Evolutionary conservation across 2,113 vertebrate genomes (phyloP).

Genomic region (Lota lota): DNA sequence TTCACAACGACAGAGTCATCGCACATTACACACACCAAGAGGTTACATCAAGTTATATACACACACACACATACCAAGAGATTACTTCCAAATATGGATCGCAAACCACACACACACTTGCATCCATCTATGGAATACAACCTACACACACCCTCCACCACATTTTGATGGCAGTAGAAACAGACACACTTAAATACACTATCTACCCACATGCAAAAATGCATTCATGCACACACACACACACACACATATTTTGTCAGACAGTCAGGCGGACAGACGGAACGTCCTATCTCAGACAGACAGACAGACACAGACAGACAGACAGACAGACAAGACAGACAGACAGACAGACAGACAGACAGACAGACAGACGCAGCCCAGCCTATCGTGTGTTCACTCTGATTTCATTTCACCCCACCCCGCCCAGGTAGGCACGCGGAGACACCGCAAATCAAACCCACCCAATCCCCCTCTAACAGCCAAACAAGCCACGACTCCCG

Average conservation of each 20-base stretch:
- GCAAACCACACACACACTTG: not conserved
- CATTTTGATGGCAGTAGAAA: no score
- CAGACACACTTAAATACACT: slow-evolving; percentile 18
- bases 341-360: not conserved
- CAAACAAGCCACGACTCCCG: no score
- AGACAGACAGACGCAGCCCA: slow-evolving; percentile 1
- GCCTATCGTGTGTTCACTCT: no score
- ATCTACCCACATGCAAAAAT: slow-evolving; percentile 26
- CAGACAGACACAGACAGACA: slow-evolving; percentile 12
- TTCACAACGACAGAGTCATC: slow-evolving; percentile 62
- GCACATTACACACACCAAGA: slow-evolving; percentile 56
- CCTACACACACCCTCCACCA: not conserved
- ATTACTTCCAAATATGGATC: no score
- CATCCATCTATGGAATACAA: slow-evolving; percentile 36
- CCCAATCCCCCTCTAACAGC: no score
- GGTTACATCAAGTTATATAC: slow-evolving; percentile 29
- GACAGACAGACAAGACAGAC: no score
- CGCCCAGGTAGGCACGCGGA: no score
- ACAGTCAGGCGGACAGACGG: not conserved
- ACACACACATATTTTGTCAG: not conserved
- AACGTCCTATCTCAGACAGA: no score
- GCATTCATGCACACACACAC: slow-evolving; percentile 23
- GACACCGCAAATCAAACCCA: no score
- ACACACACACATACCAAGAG: slow-evolving; percentile 16
- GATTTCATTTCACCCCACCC: no score